A percentile compares a stretch with the other conserved stretches of the same genome.
These are phyloP conservation scores for Physocephala rufipes DNA, from an alignment of 2,888 invertebrate species.

Conservation along the genomic window DNA sequence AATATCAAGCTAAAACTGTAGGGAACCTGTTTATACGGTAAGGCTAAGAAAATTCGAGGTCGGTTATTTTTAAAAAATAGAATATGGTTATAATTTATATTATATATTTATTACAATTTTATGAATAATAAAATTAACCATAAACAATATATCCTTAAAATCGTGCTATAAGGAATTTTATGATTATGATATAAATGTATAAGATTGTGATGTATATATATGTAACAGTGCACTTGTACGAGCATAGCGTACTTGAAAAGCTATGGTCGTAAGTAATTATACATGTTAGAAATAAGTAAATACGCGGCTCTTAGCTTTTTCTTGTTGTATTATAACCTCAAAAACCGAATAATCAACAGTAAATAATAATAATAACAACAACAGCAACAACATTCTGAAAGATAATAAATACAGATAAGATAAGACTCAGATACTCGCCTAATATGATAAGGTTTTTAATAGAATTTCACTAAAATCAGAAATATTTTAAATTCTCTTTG, in stretches of 20 bases:
- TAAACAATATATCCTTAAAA: too few species aligned
- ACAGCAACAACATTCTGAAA: constrained; percentile 35
- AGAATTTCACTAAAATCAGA: constrained; percentile 42
- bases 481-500: constrained; percentile 24
- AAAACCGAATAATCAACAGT: constrained; percentile 32
- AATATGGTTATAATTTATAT: too few species aligned
- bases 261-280: neutral
- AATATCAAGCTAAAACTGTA: too few species aligned
- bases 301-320: neutral
- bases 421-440: too few species aligned
- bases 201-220: neutral
- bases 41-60: too few species aligned
- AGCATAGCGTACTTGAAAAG: constrained; percentile 13
- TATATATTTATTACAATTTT: too few species aligned
- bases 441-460: neutral
- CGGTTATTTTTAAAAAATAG: too few species aligned
- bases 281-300: neutral
- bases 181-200: neutral
- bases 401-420: constrained; percentile 37
- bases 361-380: constrained; percentile 7
- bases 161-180: constrained; percentile 1
- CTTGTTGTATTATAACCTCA: neutral
- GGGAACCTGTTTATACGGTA: too few species aligned
- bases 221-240: constrained; percentile 20
- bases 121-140: neutral